Base-by-base conservation (phyloP, 2,888 invertebrate genomes). In the Erebia aethiops region DNA sequence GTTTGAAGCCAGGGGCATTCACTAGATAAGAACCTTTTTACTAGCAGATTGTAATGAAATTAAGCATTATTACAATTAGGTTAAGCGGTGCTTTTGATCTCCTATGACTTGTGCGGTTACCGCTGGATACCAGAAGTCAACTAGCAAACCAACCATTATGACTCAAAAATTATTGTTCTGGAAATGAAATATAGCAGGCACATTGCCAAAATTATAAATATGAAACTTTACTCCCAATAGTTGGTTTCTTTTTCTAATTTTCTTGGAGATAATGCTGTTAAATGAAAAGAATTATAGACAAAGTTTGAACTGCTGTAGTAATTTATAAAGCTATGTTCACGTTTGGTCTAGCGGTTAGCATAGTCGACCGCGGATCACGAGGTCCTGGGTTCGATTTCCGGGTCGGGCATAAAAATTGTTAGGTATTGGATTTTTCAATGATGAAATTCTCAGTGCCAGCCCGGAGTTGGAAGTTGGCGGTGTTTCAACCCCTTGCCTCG, bases 101-200 rank as follows among this genome's bases (percentile, higher is more conserved):
- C 2, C 21, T 21, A 21, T 21, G 21, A 21, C 21, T 21, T 21
- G 21, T 4, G 4, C 26, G 26, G 4, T 2, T 3, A 26, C 26
- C 21, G 21, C 21, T 26, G 26, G 26, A 26, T 10, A 46, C 10
- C 46, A 46, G 41, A 41, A 60, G n/a, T 35, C n/a, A 26, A 4
- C 46, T 61, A 58, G 35, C 18, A 21, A 57, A 16, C n/a, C 16
- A 41, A 60, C 60, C 16, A 3, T 26, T 26, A 26, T 26, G 41
- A 41, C 41, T 46, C 18, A 18, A 46, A 61, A 46, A 18, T 46
- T 46, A 46, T 35, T 61, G 43, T 43, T 46, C 43, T 46, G 61
- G 18, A 61, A 61, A 10, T 61, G 46, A 61, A 61, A 61, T 46
- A 61, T 21, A n/a, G 46, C 18, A 18, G 61, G 61, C 61, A 61